Conservation (phyloP, 2,113 vertebrate genomes). For the Lipotes vexillifer region DNA sequence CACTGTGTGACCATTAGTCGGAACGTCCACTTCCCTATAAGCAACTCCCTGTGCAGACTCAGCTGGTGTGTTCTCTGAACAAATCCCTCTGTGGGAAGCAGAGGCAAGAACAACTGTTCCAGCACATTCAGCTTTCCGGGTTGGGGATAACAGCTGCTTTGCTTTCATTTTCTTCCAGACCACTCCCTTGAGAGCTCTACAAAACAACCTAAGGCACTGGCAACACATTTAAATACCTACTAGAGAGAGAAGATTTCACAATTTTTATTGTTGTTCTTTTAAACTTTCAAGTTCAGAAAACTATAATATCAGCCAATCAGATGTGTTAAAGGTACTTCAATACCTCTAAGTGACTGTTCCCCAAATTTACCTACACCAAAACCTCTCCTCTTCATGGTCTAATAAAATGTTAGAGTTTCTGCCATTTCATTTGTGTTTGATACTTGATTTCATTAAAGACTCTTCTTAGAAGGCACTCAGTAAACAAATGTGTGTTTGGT, state of each 20-base stretch:
- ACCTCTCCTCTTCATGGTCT: not conserved
- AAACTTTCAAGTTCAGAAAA: constrained; percentile 36
- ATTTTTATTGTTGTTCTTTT: constrained; percentile 22
- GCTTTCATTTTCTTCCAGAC: constrained; percentile 39
- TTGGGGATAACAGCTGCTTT: not conserved
- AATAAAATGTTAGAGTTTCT: constrained; percentile 34
- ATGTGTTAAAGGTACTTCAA: not conserved
- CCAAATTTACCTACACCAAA: not conserved
- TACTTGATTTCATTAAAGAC: not conserved
- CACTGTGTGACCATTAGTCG: constrained; percentile 39
- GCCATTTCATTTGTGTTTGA: constrained; percentile 29
- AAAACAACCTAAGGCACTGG: not conserved
- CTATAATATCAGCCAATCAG: not conserved
- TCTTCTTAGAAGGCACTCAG: not conserved
- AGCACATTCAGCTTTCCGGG: not conserved
- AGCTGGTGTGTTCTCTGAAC: not conserved
- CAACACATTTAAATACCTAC: not conserved
- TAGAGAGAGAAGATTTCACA: not conserved
- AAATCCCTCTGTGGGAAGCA: not conserved
- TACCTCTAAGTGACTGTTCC: not conserved
- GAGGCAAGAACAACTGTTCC: not conserved
- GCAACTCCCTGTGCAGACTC: constrained; percentile 19
- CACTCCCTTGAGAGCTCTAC: not conserved
- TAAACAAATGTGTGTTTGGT: not conserved
- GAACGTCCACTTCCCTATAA: constrained; percentile 51